Evolutionary conservation across 2,797 vertebrate genomes (phyloP).

Genomic region (Odontamblyopus lacepedii): DNA sequence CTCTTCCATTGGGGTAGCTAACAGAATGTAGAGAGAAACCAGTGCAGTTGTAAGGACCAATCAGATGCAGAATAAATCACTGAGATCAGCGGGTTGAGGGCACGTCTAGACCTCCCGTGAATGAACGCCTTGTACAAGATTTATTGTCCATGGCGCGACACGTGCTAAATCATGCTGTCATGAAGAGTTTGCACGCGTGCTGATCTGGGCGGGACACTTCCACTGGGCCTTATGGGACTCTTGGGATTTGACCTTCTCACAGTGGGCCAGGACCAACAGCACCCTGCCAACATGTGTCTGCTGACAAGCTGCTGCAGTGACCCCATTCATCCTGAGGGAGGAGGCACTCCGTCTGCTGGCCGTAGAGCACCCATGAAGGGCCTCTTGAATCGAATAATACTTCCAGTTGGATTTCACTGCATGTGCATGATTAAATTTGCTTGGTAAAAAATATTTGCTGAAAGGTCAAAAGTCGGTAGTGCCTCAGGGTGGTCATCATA

Average conservation of each 20-base stretch:
- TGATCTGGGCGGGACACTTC: slow-evolving; percentile 31
- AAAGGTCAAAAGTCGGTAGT: too few relatives aligned
- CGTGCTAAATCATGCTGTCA: slow-evolving; percentile 26
- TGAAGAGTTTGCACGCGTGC: slow-evolving; percentile 10
- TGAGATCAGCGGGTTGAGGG: not conserved
- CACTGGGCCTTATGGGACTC: slow-evolving; percentile 19
- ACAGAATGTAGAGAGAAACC: not conserved
- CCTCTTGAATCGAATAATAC: not conserved
- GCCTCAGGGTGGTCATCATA: too few relatives aligned
- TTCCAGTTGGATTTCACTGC: not conserved
- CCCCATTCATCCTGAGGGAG: slow-evolving; percentile 32
- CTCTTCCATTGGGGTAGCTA: not conserved
- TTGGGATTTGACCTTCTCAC: slow-evolving; percentile 53
- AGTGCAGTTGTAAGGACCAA: not conserved
- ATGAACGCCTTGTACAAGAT: not conserved
- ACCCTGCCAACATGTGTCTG: slow-evolving; percentile 43
- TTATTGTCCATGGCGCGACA: slow-evolving; percentile 9
- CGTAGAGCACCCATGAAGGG: not conserved
- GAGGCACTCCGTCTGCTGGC: slow-evolving; percentile 24
- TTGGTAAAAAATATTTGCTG: too few relatives aligned
- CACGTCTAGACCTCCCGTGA: not conserved
- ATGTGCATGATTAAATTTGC: too few relatives aligned
- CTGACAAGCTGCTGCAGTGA: slow-evolving; percentile 49
- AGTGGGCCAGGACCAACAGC: slow-evolving; percentile 34
- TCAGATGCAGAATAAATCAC: slow-evolving; percentile 1